Conservation (phyloP, 1,140 invertebrate species). For the Ceratina japonica region DNA sequence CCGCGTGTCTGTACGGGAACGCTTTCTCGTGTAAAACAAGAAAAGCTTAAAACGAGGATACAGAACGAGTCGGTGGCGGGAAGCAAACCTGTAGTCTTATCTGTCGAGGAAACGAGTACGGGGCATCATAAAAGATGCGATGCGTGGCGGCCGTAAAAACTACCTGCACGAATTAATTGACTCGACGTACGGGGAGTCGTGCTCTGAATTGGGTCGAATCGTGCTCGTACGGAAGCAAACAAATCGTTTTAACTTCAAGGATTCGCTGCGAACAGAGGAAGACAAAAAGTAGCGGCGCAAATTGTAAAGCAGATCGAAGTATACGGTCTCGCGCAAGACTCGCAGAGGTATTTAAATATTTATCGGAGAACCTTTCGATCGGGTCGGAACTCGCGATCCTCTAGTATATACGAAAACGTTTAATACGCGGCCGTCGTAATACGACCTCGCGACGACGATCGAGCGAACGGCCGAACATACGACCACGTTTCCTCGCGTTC, state of each 20-base stretch:
- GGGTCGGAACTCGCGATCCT: slow-evolving; percentile 10
- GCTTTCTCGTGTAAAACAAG: background rate
- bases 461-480: background rate
- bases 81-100: slow-evolving; percentile 31
- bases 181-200: slow-evolving; percentile 42
- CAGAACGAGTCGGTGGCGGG: background rate
- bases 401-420: slow-evolving; percentile 1
- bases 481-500: background rate
- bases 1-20: background rate
- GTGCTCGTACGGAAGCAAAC: background rate
- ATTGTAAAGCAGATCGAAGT: background rate
- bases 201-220: slow-evolving; percentile 51
- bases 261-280: slow-evolving; percentile 29
- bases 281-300: background rate
- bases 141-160: slow-evolving; percentile 50
- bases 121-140: slow-evolving; percentile 38
- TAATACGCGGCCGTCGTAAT: background rate
- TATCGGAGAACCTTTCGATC: background rate
- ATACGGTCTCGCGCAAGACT: background rate
- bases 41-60: slow-evolving; percentile 18
- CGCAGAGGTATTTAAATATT: background rate
- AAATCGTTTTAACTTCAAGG: slow-evolving; percentile 4
- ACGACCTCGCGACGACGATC: slow-evolving; percentile 24
- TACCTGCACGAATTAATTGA: slow-evolving; percentile 56
- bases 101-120: slow-evolving; percentile 38